Conservation (phyloP, 37 sponge, comb jelly and placozoan species). For the Dysidea cf. avara region DNA sequence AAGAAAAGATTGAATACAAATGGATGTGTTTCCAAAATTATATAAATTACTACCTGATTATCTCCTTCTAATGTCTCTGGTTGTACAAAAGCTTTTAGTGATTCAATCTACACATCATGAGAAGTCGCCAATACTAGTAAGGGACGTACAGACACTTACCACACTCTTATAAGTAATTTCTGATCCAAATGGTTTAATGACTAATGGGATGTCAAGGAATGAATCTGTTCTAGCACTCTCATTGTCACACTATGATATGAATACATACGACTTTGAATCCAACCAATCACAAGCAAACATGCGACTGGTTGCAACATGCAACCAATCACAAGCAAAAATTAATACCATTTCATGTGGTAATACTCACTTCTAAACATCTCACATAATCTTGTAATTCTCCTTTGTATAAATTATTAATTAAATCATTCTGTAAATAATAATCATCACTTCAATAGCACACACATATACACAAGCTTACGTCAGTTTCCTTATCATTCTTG, state of each 20-base stretch:
- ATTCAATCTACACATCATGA: slow-evolving; percentile 58
- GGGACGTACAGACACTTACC: slow-evolving; percentile 44
- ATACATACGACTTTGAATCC: not conserved
- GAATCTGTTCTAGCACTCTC: slow-evolving; percentile 82
- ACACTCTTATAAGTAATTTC: slow-evolving; percentile 65
- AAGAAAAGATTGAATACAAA: slow-evolving; percentile 5
- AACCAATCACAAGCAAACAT: not conserved
- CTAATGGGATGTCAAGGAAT: slow-evolving; percentile 89
- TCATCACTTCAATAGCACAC: not conserved
- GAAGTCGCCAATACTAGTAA: too few relatives aligned
- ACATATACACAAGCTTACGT: not conserved
- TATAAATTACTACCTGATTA: slow-evolving; percentile 59
- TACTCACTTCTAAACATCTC: slow-evolving; percentile 76
- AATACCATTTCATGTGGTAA: too few relatives aligned
- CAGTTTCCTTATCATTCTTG: slow-evolving; percentile 54
- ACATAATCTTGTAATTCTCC: slow-evolving; percentile 93
- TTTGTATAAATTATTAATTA: slow-evolving; percentile 90
- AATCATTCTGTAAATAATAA: slow-evolving; percentile 32
- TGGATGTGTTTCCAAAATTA: not conserved
- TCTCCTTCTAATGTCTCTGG: slow-evolving; percentile 80
- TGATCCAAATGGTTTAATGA: slow-evolving; percentile 88
- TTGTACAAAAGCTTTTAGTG: slow-evolving; percentile 78
- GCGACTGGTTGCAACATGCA: not conserved
- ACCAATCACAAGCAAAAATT: not conserved
- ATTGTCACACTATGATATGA: slow-evolving; percentile 52